Percentiles rank a stretch among this genome's conserved stretches.
phyloP scores from a whole-genome alignment of 2,113 vertebrate species.

The Sylvia atricapilla region DNA sequence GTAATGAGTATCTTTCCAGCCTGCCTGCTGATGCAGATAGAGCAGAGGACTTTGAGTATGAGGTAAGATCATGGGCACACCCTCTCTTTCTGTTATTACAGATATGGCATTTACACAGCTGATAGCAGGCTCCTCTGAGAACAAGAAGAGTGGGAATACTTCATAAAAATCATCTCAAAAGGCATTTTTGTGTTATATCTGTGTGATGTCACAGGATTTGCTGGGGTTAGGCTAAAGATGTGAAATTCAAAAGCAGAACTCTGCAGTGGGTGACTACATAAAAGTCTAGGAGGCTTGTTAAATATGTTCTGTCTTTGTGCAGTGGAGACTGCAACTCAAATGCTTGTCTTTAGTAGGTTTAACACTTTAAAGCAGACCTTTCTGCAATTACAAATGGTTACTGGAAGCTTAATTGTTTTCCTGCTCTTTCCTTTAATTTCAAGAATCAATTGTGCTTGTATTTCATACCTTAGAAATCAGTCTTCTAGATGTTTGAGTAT shows the following conservation, averaged over 20 bases:
- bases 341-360: neutral
- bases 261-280: neutral
- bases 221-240: neutral
- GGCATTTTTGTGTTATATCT: neutral
- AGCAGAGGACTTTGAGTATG: constrained; percentile 93
- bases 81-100: neutral
- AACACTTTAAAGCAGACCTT: neutral
- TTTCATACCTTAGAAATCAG: neutral
- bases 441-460: neutral
- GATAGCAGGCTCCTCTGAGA: neutral
- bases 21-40: constrained; percentile 86
- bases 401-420: neutral
- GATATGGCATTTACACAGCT: constrained; percentile 12
- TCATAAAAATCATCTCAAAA: neutral
- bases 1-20: constrained; percentile 88
- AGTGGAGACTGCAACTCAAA: neutral
- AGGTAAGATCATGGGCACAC: constrained; percentile 79
- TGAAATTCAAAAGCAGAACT: neutral
- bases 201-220: neutral
- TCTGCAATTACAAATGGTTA: neutral
- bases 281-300: neutral
- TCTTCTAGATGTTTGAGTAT: neutral
- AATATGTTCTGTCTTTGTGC: neutral
- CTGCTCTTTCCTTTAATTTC: neutral
- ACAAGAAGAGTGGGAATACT: neutral